Base-by-base conservation (phyloP, 2,888 invertebrate species). In the Orgyia antiqua region DNA sequence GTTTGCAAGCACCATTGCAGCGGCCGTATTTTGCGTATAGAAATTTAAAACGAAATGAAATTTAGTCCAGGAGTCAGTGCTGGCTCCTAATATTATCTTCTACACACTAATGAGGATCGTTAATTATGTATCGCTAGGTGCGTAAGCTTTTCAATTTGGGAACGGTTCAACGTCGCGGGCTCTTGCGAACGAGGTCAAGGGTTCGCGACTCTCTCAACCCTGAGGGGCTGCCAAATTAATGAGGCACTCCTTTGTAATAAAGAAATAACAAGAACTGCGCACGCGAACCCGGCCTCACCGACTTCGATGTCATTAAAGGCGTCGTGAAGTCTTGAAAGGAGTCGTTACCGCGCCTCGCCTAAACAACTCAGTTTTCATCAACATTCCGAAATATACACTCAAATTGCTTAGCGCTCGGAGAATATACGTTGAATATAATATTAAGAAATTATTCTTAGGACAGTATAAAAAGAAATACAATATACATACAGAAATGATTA, bases 171-270 rank as follows among this genome's bases (percentile, higher is more conserved):
- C 73, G 76, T 76, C 70, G 71, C 68, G 71, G 66, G 70, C 73
- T 67, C 75, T 72, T 66, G 65, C 68, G 72, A 78, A 78, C 73
- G 75, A 77, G 84, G 86, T 84, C 86, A 84, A 86, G 87, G 79
- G 83, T 79, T 80, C 76, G 72, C 74, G 71, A 74, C 75, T 73
- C 76, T 71, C 71, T 74, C 79, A 78, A 78, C 77, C 82, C 79
- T 76, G 73, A 86, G 86, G 82, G 84, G 80, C 68, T 82, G 74
- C 84, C 86, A 87, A 87, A 87, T 87, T 87, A 87, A 87, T 87
- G 87, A 87, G 87, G 76, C 75, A 84, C 84, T 86, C 82, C 83
- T 87, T 87, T 87, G 87, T 87, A 84, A 87, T 87, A 87, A 87
- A 87, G 84, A 87, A 83, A 86, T 84, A 86, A 87, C 86, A 87